Base-by-base conservation (phyloP, 1,140 invertebrate genomes). In the Drosophila orena region DNA sequence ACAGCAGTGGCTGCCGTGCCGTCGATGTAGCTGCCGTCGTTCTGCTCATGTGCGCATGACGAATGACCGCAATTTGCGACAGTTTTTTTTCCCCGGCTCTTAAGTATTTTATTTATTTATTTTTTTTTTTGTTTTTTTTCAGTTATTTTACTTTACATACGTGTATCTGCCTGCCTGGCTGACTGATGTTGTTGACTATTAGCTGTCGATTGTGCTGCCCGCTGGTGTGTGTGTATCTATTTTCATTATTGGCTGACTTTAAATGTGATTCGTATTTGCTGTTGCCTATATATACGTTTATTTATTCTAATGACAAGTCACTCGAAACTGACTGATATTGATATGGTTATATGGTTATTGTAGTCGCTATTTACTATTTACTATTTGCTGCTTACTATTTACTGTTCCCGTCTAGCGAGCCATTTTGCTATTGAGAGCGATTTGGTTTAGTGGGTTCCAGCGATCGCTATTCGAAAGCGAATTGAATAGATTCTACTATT, bases 21-120 rank as follows among this genome's bases (percentile, higher is more conserved):
- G 38, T 24, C 56, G 70, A 42, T 61, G 59, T 43, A 64, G 74
- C 53, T 68, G 52, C 65, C 38, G 77, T 60, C 77, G 88, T 89
- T 84, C 80, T 91, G 89, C 89, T 91, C 54, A 89, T 91, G 77
- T 91, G 89, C 89, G 89, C 89, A 91, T 91, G 89, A 91, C 89
- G 89, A 91, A 91, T 91, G 88, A 91, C 89, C 89, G 89, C 84
- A 91, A 91, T 91, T 89, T 89, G 84, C 85, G 84, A 89, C 85
- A 89, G 81, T 89, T 89, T 89, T 69, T 75, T 75, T 75, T 58
- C 24, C 55, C 58, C 30, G 49, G 59, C 64, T 64, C 35, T 60
- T 64, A 59, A 50, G 37, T 70, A 68, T 73, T 10, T 30, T 30
- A 30, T 30, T 30, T 70, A 68, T 73, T 17, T n/a, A 24, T 24